Evolutionary conservation across 2,113 vertebrate species (phyloP), one percentile per base, ranked within the genome.

Genomic region (Ceratotherium simum): DNA sequence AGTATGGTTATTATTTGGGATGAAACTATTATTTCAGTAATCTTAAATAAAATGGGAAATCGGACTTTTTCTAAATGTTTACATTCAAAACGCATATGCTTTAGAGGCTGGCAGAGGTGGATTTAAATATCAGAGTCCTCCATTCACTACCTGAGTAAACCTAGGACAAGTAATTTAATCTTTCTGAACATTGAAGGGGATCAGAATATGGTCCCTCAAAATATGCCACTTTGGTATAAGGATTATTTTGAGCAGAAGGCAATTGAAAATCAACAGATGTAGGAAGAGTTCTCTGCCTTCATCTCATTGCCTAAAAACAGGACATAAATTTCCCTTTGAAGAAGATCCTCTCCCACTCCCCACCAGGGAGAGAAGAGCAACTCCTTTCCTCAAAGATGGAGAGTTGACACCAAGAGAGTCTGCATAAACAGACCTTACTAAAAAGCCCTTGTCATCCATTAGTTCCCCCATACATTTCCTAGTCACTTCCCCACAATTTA

Each of bases 81-180:
- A 80, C 29, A 46, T 96, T 96, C 75, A 33, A 46, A 92, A 90
- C 64, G 62, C 58, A 83, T 56, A 67, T 54, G 33, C 17, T 81
- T 25, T 79, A 69, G 39, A 91, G 23, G n/a, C 67, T n/a, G 14
- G 39, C 48, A 58, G 89, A 73, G 17, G 39, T 70, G 23, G 23
- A 46, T 27, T 85, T 29, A 85, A 97, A 80, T 96, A 21, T n/a
- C 51, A 91, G 18, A 33, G 42, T 18, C 20, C 13, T 78, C 25
- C 21, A 72, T 3, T 82, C n/a, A 51, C 39, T 64, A 36, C 25
- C 18, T n/a, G 10, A 90, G 56, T 70, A 95, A 92, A 69, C 29
- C 51, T 86, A 42, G n/a, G 23, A 88, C 46, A 54, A 78, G 13
- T 76, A 91, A 75, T 75, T 65, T 51, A 48, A 80, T 94, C 36